phyloP scores from a whole-genome alignment of 2,113 vertebrate genomes.

The Corythornis vintsioides region DNA sequence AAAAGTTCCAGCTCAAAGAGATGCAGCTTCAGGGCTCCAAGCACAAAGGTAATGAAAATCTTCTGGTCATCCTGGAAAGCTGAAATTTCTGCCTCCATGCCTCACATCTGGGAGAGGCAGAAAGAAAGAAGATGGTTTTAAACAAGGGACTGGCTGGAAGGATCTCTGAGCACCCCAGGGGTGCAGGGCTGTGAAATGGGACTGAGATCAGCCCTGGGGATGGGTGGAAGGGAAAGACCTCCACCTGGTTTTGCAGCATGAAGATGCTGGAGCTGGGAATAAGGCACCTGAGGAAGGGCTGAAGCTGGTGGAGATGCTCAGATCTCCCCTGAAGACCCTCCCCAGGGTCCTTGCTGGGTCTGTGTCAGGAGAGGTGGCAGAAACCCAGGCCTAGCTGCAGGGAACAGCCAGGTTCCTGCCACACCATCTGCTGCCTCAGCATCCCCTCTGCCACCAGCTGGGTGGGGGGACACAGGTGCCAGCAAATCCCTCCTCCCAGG shows the following conservation, averaged over 20 bases:
- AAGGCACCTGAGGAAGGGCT: not conserved
- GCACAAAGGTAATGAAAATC: too few relatives aligned
- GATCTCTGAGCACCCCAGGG: too few relatives aligned
- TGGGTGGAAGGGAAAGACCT: too few relatives aligned
- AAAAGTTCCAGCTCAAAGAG: too few relatives aligned
- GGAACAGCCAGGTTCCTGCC: not conserved
- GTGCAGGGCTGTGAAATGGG: not conserved
- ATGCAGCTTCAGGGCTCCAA: too few relatives aligned
- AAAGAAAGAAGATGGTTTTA: too few relatives aligned
- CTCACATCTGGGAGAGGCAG: too few relatives aligned
- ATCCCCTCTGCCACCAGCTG: not conserved
- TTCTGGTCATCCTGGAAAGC: too few relatives aligned
- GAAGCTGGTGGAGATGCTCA: fast-evolving
- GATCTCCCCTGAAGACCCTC: not conserved
- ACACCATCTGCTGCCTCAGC: not conserved
- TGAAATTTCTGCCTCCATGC: too few relatives aligned
- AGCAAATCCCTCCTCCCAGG: not conserved
- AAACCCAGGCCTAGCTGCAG: not conserved
- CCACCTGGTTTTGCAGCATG: not conserved
- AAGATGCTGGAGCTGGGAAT: fast-evolving
- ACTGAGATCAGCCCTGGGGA: not conserved
- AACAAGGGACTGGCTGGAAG: too few relatives aligned
- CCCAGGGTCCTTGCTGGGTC: not conserved
- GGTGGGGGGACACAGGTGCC: not conserved
- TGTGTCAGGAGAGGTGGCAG: fast-evolving